These are phyloP conservation scores for Ariolimax columbianus DNA, from an alignment of 2,888 invertebrate genomes.

Conservation along the genomic window DNA sequence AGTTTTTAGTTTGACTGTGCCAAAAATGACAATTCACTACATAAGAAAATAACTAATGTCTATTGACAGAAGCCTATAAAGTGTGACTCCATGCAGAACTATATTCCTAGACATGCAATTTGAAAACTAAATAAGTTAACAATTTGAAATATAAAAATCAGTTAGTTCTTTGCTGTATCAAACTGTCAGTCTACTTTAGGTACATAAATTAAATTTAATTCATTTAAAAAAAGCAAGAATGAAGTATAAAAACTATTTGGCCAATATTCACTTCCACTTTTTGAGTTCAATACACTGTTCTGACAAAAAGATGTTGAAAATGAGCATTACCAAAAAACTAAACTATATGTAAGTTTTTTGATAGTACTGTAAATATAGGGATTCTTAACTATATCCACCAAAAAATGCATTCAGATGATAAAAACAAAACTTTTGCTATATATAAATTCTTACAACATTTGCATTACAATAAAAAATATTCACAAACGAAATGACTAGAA, in stretches of 20 bases:
- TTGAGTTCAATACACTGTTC: not conserved
- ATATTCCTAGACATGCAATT: slow-evolving; percentile 15
- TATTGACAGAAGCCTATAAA: not conserved
- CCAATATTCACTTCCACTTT: not conserved
- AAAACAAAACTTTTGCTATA: not conserved
- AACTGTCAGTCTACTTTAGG: too few relatives aligned
- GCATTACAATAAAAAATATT: not conserved
- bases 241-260: not conserved
- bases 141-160: slow-evolving; percentile 3
- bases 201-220: too few relatives aligned
- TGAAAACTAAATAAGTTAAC: slow-evolving; percentile 8
- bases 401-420: not conserved
- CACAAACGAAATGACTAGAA: too few relatives aligned
- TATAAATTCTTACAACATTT: not conserved
- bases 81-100: slow-evolving; percentile 10
- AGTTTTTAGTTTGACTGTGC: not conserved
- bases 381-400: too few relatives aligned
- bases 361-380: not conserved
- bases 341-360: not conserved
- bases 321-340: not conserved
- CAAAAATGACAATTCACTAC: slow-evolving; percentile 17
- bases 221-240: not conserved
- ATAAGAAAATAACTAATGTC: not conserved
- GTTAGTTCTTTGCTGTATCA: not conserved
- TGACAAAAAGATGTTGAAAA: not conserved